Base-by-base conservation (phyloP, 2,888 invertebrate species). In the Sarcophaga variegata region DNA sequence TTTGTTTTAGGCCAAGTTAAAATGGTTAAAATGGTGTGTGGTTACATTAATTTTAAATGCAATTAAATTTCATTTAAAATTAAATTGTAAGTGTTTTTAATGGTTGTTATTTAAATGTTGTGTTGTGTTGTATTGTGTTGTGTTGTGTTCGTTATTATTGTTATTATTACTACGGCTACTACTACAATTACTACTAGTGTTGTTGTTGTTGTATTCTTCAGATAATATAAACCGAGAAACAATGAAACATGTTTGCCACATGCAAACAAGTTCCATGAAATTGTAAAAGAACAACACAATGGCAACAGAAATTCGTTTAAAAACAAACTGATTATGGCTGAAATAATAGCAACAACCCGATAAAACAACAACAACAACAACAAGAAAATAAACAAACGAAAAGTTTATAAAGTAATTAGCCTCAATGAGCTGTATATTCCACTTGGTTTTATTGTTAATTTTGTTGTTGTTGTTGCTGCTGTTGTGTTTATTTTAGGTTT, bases 21-120 rank as follows among this genome's bases (percentile, higher is more conserved):
- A 85, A 79, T 84, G 79, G 81, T 82, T 79, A 79, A 78, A 85
- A 79, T 84, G 79, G 81, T 82, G 81, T 79, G 81, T 54, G 12
- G 84, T 84, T 79, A 84, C 81, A 87, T 71, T 84, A 81, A 84
- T 79, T 84, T 87, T 81, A 82, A 82, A 76, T 81, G 81, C 84
- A 87, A 87, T 87, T 87, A 84, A 87, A 87, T 87, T 87, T 81
- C 81, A 87, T 87, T 87, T 87, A 87, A 79, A 87, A 87, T 81
- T 79, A 84, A 87, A 87, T 87, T 82, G 81, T 84, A 87, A 87
- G 87, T 87, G 87, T 87, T 87, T 83, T 87, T 84, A 87, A 87
- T 87, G 84, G 84, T 79, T 87, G 87, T 87, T 82, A 84, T 84
- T 69, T 84, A 37, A 71, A 78, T 78, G 71, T 83, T 83, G 47